Conservation (phyloP, 2,888 invertebrate genomes). For the Crepidodera aurea region DNA sequence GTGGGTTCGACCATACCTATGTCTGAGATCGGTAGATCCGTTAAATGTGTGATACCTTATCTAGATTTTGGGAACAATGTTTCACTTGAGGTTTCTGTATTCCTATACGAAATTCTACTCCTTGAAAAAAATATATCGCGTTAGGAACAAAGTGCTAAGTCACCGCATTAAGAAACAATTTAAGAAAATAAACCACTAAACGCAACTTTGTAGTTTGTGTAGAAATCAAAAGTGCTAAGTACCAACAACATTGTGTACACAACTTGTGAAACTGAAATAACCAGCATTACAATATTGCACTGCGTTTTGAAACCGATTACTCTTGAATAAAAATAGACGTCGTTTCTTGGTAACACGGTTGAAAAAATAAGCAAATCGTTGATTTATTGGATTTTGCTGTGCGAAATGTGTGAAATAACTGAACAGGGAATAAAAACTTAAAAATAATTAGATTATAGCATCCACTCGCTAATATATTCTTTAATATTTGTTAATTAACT, state of each 20-base stretch:
- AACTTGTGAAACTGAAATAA: conserved; percentile 6
- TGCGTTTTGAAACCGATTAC: neutral
- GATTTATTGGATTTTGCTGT: neutral
- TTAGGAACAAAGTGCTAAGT: neutral
- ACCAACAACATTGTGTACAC: conserved; percentile 10
- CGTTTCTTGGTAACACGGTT: neutral
- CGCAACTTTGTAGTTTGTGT: conserved; percentile 13
- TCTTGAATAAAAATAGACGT: neutral
- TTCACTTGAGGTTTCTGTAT: too few relatives aligned
- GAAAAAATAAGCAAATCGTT: neutral
- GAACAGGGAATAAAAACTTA: neutral
- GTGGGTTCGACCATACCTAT: too few relatives aligned
- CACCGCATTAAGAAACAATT: neutral
- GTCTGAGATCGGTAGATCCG: too few relatives aligned
- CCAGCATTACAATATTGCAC: neutral
- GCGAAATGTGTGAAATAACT: neutral
- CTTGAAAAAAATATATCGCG: too few relatives aligned
- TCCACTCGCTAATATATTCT: neutral
- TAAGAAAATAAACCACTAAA: neutral
- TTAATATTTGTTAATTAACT: neutral
- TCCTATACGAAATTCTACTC: too few relatives aligned
- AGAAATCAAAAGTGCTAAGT: conserved; percentile 21
- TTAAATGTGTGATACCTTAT: too few relatives aligned
- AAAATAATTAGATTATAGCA: neutral
- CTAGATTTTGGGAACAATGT: too few relatives aligned